Conservation (phyloP, 2,888 invertebrate genomes). For the Syrphus vitripennis region DNA sequence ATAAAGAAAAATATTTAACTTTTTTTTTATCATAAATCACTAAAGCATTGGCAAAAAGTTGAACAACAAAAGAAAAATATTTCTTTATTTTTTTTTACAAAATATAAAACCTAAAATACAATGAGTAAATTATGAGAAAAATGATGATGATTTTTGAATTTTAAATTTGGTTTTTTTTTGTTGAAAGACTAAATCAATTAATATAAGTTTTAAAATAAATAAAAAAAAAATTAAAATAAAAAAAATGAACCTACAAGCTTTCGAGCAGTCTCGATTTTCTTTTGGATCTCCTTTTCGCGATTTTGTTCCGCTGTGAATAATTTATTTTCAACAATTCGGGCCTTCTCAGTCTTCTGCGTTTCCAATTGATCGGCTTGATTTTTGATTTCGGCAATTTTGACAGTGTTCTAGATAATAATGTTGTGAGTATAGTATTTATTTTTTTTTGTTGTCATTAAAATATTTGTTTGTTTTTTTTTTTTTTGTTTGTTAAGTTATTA, state of each 20-base stretch:
- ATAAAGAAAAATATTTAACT: neutral
- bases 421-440: constrained; percentile 48
- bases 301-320: constrained; percentile 91
- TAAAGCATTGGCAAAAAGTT: constrained; percentile 52
- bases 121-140: neutral
- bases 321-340: constrained; percentile 87
- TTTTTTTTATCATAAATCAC: constrained; percentile 21
- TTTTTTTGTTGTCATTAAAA: neutral
- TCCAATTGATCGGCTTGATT: constrained; percentile 83
- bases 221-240: constrained; percentile 38
- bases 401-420: constrained; percentile 82
- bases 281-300: constrained; percentile 91
- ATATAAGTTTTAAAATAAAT: constrained; percentile 28
- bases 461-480: constrained; percentile 23
- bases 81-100: neutral
- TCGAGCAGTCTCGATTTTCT: constrained; percentile 91
- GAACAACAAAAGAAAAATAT: neutral
- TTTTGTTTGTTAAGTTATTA: neutral
- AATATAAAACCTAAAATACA: neutral
- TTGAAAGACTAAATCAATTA: constrained; percentile 8
- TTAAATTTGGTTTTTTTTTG: neutral
- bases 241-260: constrained; percentile 87
- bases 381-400: constrained; percentile 87
- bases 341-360: constrained; percentile 85
- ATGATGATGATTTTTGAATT: neutral